Base-by-base conservation (phyloP, 2,113 vertebrate genomes). In the Calypte anna region DNA sequence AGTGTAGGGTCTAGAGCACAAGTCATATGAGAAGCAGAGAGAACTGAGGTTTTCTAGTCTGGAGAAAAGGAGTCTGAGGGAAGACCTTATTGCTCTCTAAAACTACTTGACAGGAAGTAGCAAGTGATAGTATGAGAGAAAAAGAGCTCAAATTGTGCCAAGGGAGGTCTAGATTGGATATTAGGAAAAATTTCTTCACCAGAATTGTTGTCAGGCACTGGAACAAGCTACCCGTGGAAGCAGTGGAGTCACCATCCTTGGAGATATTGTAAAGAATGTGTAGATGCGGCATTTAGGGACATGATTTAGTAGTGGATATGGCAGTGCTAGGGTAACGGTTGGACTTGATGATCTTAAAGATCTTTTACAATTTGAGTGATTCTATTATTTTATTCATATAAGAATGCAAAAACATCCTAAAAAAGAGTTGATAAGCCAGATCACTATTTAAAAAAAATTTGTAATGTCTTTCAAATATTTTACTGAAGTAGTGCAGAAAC, bases 91-190 rank as follows among this genome's bases (percentile, higher is more conserved):
- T 0, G 0, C 21, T 18, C n/a, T 40, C 10, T 36, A 13, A 7
- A 64, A 8, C 12, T 25, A 8, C 31, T 11, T 44, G 44, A 74
- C 19, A 9, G 15, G 18, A 44, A 3, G 31, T 12, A 31, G 4
- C 9, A 16, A 18, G 20, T 0, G 3, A 55, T 3, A 43, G 10
- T 3, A 66, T 0, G 0, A n/a, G 8, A 62, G 31, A 12, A 67
- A 88, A 84, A 0, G 0, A 20, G 16, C 17, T 43, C 48, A 90
- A 18, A 15, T 16, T 43, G 11, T 1, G 3, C 6, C 19, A 36
- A 12, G 5, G 21, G 27, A 72, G 4, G 12, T 53, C 80, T 58
- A 62, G 22, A 33, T 3, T 54, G 19, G 54, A 30, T 36, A 58
- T 53, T n/a, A 58, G 19, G 22, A 17, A 84, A 73, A 48, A 84